These are phyloP conservation scores for Cephalotes varians DNA, from an alignment of 2,888 invertebrate genomes.

Conservation along the genomic window DNA sequence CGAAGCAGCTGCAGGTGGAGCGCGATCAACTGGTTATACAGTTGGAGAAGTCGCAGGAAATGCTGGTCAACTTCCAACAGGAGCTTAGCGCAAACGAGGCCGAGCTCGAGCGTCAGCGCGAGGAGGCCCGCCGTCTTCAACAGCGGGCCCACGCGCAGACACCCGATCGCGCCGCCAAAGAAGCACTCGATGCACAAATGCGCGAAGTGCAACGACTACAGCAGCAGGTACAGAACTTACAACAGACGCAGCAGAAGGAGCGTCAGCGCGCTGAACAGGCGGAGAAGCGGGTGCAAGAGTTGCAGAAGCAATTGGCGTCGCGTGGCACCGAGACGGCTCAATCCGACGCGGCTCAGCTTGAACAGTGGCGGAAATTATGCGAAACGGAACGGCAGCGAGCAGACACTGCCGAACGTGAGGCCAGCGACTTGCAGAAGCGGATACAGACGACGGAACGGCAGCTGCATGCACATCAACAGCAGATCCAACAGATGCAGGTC, in stretches of 20 bases:
- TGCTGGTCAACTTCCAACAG: conserved; percentile 97
- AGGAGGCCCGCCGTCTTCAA: conserved; percentile 91
- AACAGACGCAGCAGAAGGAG: conserved; percentile 86
- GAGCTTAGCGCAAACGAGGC: conserved; percentile 94
- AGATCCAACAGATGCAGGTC: conserved; percentile 87
- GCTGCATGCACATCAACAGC: conserved; percentile 85
- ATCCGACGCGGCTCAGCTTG: conserved; percentile 89
- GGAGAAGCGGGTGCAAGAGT: conserved; percentile 91
- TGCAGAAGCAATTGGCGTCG: conserved; percentile 82
- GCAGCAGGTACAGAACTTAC: conserved; percentile 89
- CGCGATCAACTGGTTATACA: conserved; percentile 95
- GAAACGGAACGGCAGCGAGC: conserved; percentile 93
- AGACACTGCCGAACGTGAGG: conserved; percentile 92
- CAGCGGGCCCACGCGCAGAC: conserved; percentile 90
- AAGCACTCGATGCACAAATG: conserved; percentile 90
- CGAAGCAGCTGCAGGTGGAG: conserved; percentile 94
- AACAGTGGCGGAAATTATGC: conserved; percentile 93
- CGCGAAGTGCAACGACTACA: conserved; percentile 90
- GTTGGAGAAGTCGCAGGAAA: conserved; percentile 96
- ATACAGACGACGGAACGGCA: conserved; percentile 89
- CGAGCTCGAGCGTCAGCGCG: conserved; percentile 92
- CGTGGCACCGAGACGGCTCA: conserved; percentile 87
- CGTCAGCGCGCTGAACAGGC: conserved; percentile 91
- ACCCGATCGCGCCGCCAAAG: conserved; percentile 90
- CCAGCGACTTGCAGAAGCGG: conserved; percentile 92